These are phyloP conservation scores for Leptobrachium ailaonicum DNA, from an alignment of 2,113 vertebrate genomes.

Conservation along the genomic window DNA sequence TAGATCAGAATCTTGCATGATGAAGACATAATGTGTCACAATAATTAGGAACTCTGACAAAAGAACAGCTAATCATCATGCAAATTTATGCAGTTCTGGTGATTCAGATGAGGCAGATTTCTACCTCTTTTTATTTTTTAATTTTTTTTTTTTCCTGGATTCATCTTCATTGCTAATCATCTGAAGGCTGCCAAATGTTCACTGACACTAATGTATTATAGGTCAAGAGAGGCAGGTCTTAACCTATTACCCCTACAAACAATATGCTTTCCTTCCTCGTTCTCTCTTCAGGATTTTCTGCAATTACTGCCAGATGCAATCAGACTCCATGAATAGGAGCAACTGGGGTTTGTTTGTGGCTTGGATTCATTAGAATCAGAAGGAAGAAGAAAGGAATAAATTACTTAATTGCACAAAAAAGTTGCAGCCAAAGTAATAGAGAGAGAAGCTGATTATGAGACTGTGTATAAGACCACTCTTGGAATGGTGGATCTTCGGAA, in stretches of 20 bases:
- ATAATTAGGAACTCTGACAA: conserved; percentile 97
- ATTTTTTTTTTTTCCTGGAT: conserved; percentile 67
- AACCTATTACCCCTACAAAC: conserved; percentile 91
- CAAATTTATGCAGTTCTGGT: conserved; percentile 90
- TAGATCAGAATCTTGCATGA: conserved; percentile 92
- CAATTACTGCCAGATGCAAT: conserved; percentile 99
- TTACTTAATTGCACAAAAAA: conserved; percentile 99
- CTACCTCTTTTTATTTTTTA: conserved; percentile 78
- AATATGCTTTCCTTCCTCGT: conserved; percentile 84
- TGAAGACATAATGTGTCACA: conserved; percentile 98
- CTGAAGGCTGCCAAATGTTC: conserved; percentile 87
- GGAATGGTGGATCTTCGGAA: conserved; percentile 98
- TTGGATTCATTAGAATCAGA: conserved; percentile 98
- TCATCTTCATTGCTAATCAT: conserved; percentile 89
- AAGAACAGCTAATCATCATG: conserved; percentile 93
- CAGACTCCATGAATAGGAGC: conserved; percentile 98
- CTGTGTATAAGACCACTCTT: conserved; percentile 88
- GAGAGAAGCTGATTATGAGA: conserved; percentile 85
- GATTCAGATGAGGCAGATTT: conserved; percentile 86
- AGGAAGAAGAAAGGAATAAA: conserved; percentile 99
- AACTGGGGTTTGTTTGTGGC: conserved; percentile 99
- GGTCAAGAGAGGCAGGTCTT: conserved; percentile 96
- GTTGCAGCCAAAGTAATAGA: conserved; percentile 88
- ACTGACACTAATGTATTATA: conserved; percentile 93
- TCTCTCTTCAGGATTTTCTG: conserved; percentile 93